Percentiles rank a stretch among this genome's conserved stretches.
Conservation (phyloP, 2,888 invertebrate genomes). For the Phorcus lineatus region DNA sequence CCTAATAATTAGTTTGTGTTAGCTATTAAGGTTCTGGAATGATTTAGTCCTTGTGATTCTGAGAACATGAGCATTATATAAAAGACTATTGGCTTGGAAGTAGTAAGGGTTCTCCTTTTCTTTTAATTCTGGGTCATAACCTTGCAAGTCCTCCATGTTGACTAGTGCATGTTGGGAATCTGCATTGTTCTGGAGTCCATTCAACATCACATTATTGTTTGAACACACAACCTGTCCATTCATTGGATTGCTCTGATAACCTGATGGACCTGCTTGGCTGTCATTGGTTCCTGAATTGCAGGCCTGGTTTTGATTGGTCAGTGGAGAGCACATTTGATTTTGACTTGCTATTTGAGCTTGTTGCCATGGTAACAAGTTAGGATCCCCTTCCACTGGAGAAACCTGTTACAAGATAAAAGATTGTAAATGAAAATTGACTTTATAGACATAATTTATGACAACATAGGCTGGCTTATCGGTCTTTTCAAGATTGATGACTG, state of each 20-base stretch:
- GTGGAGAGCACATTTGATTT: background rate
- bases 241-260: background rate
- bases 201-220: background rate
- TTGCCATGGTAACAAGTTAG: background rate
- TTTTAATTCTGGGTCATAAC: constrained; percentile 82
- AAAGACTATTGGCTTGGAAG: constrained; percentile 87
- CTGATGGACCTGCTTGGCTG: background rate
- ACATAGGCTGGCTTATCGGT: no score
- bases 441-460: no score
- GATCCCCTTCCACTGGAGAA: background rate
- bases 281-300: background rate
- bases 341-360: constrained; percentile 15
- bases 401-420: no score
- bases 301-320: background rate
- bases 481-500: no score
- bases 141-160: constrained; percentile 23
- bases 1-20: background rate
- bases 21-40: constrained; percentile 6
- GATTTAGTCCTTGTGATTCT: constrained; percentile 27
- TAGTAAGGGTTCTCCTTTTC: constrained; percentile 88
- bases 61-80: constrained; percentile 84
- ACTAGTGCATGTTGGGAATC: background rate
- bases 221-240: background rate
- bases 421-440: no score
- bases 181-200: background rate